These are phyloP conservation scores for Heliconius hermathena DNA, from an alignment of 1,140 invertebrate species.

Conservation along the genomic window DNA sequence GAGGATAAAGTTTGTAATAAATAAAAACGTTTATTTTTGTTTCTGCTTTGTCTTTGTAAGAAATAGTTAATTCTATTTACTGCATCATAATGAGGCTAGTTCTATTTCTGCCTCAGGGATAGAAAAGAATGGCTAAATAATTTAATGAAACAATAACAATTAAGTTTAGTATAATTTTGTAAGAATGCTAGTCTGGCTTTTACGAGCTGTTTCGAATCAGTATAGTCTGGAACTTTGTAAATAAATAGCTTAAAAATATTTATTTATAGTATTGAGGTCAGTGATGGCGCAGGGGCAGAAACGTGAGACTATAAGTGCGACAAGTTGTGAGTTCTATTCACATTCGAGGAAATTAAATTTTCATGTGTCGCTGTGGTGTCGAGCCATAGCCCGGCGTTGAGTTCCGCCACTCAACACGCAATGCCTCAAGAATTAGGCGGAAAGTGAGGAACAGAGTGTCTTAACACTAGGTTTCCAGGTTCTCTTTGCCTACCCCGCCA, in stretches of 20 bases:
- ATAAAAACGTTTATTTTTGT: neutral
- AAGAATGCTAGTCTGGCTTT: neutral
- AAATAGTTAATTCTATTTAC: slow-evolving; percentile 5
- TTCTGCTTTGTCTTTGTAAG: slow-evolving; percentile 5
- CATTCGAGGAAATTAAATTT: neutral
- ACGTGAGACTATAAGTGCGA: neutral
- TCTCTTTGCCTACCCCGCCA: too few relatives aligned
- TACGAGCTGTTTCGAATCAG: neutral
- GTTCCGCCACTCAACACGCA: too few relatives aligned
- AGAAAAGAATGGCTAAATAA: neutral
- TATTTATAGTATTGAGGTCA: neutral
- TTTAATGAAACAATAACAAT: neutral
- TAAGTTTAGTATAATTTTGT: neutral
- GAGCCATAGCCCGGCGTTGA: too few relatives aligned
- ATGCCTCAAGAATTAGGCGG: too few relatives aligned
- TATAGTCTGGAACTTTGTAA: neutral
- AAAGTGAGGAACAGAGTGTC: too few relatives aligned
- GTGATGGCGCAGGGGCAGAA: neutral
- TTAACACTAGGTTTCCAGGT: too few relatives aligned
- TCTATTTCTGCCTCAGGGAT: neutral
- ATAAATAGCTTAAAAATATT: neutral
- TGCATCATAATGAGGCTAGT: slow-evolving; percentile 2
- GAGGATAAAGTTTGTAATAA: neutral
- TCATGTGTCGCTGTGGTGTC: neutral
- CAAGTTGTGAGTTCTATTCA: neutral